These are phyloP conservation scores for Brachyptera putata DNA, from an alignment of 2,888 invertebrate genomes.

Conservation along the genomic window DNA sequence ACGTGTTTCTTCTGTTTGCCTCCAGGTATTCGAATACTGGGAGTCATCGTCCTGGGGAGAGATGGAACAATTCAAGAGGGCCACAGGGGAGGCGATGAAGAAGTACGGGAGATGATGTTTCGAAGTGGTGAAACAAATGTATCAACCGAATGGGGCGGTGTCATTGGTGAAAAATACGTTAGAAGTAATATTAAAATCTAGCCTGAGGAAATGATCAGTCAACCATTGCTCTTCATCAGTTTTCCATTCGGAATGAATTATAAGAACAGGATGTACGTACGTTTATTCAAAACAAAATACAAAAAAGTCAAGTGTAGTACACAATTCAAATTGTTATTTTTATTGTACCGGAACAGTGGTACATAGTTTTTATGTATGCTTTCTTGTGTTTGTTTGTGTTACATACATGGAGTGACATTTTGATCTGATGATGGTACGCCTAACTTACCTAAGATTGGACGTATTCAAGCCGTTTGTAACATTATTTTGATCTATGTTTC, in stretches of 20 bases:
- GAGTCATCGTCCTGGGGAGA: slow-evolving; percentile 5
- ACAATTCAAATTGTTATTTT: slow-evolving; percentile 3
- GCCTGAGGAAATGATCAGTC: slow-evolving; percentile 8
- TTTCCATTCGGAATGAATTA: not conserved
- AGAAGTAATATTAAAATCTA: not conserved
- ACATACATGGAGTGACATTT: too few species aligned
- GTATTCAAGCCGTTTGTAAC: too few species aligned
- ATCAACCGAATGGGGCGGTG: not conserved
- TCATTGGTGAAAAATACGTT: too few species aligned
- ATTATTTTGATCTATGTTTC: too few species aligned
- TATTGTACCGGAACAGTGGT: slow-evolving; percentile 4
- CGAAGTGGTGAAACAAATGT: not conserved
- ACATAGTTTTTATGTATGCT: not conserved
- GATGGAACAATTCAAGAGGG: not conserved
- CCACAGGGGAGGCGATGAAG: not conserved
- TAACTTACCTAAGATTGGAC: too few species aligned
- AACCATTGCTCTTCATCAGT: not conserved
- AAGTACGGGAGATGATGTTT: not conserved
- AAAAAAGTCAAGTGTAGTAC: not conserved
- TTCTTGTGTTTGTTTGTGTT: not conserved
- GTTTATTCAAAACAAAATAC: too few species aligned
- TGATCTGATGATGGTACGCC: too few species aligned
- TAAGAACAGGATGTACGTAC: not conserved
- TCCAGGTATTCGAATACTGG: slow-evolving; percentile 7
- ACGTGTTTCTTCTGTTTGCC: slow-evolving; percentile 19